A percentile compares a stretch with the other conserved stretches of the same genome.
Evolutionary conservation across 2,113 vertebrate species (phyloP).

Genomic region (mouse (Mus musculus)): DNA sequence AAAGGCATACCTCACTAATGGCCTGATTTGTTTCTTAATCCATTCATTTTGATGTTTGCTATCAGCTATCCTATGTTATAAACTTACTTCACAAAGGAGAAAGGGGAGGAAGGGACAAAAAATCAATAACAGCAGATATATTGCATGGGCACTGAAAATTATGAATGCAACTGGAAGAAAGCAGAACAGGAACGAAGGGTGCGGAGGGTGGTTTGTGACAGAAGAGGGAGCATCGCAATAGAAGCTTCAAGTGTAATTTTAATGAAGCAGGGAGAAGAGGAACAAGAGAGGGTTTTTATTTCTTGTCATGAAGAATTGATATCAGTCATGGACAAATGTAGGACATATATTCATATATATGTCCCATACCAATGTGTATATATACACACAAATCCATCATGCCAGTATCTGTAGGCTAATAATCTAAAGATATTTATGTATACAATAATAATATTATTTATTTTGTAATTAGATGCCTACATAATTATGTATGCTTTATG

Average conservation of each 20-base stretch:
- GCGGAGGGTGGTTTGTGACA: no score
- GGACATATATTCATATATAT: neutral
- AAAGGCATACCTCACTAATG: neutral
- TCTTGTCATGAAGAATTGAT: neutral
- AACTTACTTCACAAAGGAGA: neutral
- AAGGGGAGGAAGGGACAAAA: neutral
- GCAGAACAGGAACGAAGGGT: neutral
- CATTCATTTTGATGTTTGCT: neutral
- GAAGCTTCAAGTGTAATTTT: neutral
- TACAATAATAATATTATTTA: neutral
- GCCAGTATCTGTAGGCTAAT: neutral
- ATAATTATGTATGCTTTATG: no score
- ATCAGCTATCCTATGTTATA: neutral
- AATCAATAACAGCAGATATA: neutral
- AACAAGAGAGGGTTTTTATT: neutral
- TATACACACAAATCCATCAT: neutral
- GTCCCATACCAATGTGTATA: no score
- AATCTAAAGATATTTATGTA: constrained; percentile 9
- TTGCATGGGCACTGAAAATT: neutral
- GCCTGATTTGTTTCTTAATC: neutral
- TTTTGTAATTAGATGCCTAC: neutral
- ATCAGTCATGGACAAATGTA: neutral
- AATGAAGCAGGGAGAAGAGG: neutral
- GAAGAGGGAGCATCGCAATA: neutral
- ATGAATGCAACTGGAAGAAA: neutral